Conservation (phyloP, 1,140 invertebrate genomes). For the Laodelphax striatellus region DNA sequence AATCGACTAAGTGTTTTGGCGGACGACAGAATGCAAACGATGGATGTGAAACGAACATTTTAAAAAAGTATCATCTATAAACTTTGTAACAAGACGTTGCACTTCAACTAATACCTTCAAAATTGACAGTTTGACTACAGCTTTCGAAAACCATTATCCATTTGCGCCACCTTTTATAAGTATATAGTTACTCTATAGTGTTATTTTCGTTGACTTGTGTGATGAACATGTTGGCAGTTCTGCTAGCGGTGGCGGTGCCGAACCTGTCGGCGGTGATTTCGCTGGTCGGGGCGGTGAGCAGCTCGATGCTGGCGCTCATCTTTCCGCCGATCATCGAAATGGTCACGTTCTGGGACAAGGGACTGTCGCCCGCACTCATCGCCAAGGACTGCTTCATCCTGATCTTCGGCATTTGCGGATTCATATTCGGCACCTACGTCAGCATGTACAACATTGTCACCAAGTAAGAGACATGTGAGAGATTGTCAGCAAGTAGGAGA, state of each 20-base stretch:
- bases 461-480: neutral
- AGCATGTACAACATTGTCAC: slow-evolving; percentile 44
- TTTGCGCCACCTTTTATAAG: too few species aligned
- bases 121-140: too few species aligned
- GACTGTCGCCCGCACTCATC: slow-evolving; percentile 46
- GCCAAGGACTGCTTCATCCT: slow-evolving; percentile 62
- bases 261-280: slow-evolving; percentile 83
- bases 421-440: slow-evolving; percentile 65
- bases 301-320: slow-evolving; percentile 77
- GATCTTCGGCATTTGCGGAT: slow-evolving; percentile 60
- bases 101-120: too few species aligned
- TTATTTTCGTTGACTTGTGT: too few species aligned
- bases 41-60: too few species aligned
- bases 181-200: too few species aligned
- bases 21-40: too few species aligned
- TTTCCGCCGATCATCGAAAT: slow-evolving; percentile 86
- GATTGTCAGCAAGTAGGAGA: too few species aligned
- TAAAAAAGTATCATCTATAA: too few species aligned
- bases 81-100: too few species aligned
- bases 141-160: too few species aligned
- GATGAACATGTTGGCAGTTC: slow-evolving; percentile 53
- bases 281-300: slow-evolving; percentile 80
- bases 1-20: too few species aligned
- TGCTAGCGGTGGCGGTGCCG: slow-evolving; percentile 71
- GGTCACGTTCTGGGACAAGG: slow-evolving; percentile 59